Conservation (phyloP, 2,888 invertebrate species). For the Apamea sordens region DNA sequence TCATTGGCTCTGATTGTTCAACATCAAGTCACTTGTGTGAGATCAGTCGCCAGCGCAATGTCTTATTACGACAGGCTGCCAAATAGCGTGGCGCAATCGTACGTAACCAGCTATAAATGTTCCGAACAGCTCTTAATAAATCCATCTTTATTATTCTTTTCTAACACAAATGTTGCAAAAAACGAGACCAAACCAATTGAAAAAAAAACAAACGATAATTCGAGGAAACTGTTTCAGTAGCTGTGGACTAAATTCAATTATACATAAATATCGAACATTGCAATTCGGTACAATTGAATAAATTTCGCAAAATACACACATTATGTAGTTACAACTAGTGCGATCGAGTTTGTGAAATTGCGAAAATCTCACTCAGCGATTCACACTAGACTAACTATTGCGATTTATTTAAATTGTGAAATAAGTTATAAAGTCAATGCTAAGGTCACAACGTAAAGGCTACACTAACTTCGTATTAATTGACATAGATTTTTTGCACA, state of each 20-base stretch:
- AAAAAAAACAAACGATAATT: constrained; percentile 16
- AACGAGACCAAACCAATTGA: constrained; percentile 21
- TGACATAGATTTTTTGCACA: constrained; percentile 53
- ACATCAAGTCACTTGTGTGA: constrained; percentile 30
- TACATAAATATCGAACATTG: constrained; percentile 17
- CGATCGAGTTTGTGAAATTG: constrained; percentile 31
- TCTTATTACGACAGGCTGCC: constrained; percentile 46
- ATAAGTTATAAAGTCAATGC: constrained; percentile 65
- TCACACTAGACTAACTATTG: constrained; percentile 40
- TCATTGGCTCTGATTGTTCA: constrained; percentile 38
- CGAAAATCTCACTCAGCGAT: constrained; percentile 46
- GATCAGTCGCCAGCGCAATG: constrained; percentile 49
- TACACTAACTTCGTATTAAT: constrained; percentile 38
- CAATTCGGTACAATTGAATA: constrained; percentile 14
- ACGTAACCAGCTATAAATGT: constrained; percentile 52
- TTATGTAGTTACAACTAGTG: constrained; percentile 22
- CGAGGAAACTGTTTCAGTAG: constrained; percentile 25
- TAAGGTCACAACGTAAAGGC: constrained; percentile 57
- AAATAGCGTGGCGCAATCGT: constrained; percentile 47
- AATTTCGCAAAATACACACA: constrained; percentile 39
- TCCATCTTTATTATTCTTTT: constrained; percentile 39
- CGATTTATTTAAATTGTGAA: constrained; percentile 57
- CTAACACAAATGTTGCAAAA: constrained; percentile 29
- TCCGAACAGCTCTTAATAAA: constrained; percentile 26
- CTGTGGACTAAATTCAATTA: constrained; percentile 9